These are phyloP conservation scores for Vireo griseus DNA, from an alignment of 2,797 vertebrate species.

Conservation along the genomic window DNA sequence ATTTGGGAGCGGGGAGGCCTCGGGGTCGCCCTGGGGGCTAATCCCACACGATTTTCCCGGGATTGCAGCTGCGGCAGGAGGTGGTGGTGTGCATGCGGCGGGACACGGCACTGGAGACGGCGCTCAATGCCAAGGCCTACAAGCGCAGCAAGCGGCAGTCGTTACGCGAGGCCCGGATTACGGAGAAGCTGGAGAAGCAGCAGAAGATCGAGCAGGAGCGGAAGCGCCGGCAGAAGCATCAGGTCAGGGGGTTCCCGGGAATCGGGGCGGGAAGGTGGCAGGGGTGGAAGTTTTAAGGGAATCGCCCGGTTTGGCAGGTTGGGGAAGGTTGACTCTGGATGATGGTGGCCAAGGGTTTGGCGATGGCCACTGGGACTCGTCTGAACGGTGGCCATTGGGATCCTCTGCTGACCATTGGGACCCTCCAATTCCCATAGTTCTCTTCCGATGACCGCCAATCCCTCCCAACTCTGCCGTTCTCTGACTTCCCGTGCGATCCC, in stretches of 20 bases:
- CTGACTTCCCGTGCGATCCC: accelerated
- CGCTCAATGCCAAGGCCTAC: slow-evolving; percentile 95
- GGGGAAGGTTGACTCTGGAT: background rate
- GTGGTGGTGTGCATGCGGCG: slow-evolving; percentile 97
- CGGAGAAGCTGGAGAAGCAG: slow-evolving; percentile 97
- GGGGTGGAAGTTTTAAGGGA: background rate
- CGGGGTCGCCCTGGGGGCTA: accelerated
- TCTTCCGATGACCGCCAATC: accelerated
- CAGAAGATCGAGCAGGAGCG: slow-evolving; percentile 98
- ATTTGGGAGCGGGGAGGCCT: background rate
- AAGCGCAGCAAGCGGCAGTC: slow-evolving; percentile 97
- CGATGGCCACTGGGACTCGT: too few species aligned
- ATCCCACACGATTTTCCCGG: accelerated
- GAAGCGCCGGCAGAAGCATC: slow-evolving; percentile 95
- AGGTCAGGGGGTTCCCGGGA: slow-evolving; percentile 67
- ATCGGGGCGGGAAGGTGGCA: accelerated
- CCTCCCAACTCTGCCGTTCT: accelerated
- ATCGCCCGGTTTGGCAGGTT: accelerated
- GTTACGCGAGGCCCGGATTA: slow-evolving; percentile 92
- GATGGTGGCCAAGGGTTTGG: background rate
- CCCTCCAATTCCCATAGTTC: accelerated
- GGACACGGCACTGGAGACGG: slow-evolving; percentile 93
- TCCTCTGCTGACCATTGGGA: accelerated
- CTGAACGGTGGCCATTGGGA: background rate
- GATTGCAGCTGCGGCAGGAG: slow-evolving; percentile 84